Percentiles rank a stretch among this genome's conserved stretches.
These are phyloP conservation scores for Glossophaga mutica DNA, from an alignment of 2,797 vertebrate genomes.

Conservation along the genomic window DNA sequence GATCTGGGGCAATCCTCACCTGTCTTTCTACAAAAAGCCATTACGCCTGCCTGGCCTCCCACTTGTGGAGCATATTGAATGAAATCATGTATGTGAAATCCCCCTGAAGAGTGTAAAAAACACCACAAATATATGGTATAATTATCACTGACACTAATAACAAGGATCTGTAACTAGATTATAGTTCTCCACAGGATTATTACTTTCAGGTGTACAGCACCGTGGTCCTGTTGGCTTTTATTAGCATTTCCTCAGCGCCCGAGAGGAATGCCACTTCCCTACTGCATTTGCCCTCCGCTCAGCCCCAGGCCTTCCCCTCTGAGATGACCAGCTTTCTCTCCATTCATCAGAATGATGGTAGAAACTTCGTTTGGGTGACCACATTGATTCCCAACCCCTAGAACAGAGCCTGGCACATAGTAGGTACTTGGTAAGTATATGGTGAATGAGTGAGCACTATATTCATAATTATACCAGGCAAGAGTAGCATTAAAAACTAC, in stretches of 20 bases:
- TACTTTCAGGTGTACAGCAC: background rate
- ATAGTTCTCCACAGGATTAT: background rate
- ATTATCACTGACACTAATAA: constrained; percentile 45
- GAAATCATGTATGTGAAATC: background rate
- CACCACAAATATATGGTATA: background rate
- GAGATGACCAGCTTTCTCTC: background rate
- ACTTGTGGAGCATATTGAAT: background rate
- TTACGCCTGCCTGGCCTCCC: background rate
- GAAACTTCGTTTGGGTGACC: background rate
- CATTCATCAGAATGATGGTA: background rate
- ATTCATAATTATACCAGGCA: background rate
- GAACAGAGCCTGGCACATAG: background rate
- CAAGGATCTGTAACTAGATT: constrained; percentile 42
- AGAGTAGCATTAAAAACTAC: background rate
- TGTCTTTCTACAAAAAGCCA: background rate
- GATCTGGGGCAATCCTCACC: background rate
- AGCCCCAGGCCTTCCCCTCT: background rate
- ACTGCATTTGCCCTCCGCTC: background rate
- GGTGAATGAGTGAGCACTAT: background rate
- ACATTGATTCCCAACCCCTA: background rate
- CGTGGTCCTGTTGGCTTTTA: background rate
- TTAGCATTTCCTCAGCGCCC: background rate
- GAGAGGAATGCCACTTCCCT: background rate
- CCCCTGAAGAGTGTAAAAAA: background rate
- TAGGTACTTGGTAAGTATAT: background rate